Percentiles rank a stretch among this genome's conserved stretches.
Evolutionary conservation across 1,140 invertebrate genomes (phyloP).

Genomic region (Neomicropteryx cornuta): DNA sequence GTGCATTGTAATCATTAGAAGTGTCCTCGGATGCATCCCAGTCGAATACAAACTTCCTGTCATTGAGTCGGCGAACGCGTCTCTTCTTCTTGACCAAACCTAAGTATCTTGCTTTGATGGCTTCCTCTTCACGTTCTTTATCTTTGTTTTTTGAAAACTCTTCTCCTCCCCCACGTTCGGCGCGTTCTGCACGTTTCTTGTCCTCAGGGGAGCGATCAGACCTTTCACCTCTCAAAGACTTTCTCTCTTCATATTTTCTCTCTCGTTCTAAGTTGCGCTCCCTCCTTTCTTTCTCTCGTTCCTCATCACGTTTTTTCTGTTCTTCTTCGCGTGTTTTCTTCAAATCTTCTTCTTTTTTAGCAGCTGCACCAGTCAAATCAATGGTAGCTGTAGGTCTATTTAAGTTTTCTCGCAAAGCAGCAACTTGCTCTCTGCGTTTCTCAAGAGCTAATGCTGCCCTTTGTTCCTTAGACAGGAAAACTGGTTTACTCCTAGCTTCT

Average conservation of each 20-base stretch:
- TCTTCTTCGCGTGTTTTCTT: slow-evolving; percentile 24
- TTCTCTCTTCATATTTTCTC: slow-evolving; percentile 19
- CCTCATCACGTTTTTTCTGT: slow-evolving; percentile 25
- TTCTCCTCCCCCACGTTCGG: slow-evolving; percentile 38
- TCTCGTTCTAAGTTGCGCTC: slow-evolving; percentile 12
- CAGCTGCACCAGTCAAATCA: slow-evolving; percentile 27
- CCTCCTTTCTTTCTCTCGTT: slow-evolving; percentile 26
- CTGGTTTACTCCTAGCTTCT: slow-evolving; percentile 85
- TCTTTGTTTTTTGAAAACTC: slow-evolving; percentile 66
- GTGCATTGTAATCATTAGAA: slow-evolving; percentile 91
- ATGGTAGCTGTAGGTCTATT: slow-evolving; percentile 31
- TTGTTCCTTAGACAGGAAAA: slow-evolving; percentile 95
- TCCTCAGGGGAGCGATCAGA: slow-evolving; percentile 24
- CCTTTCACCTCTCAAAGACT: slow-evolving; percentile 28
- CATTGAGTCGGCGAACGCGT: slow-evolving; percentile 84
- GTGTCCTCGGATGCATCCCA: slow-evolving; percentile 99
- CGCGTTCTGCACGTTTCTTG: slow-evolving; percentile 33
- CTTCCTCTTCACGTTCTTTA: slow-evolving; percentile 84
- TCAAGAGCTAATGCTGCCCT: slow-evolving; percentile 80
- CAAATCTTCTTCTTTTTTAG: slow-evolving; percentile 29
- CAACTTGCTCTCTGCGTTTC: slow-evolving; percentile 78
- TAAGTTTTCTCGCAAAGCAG: slow-evolving; percentile 42
- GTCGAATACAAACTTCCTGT: slow-evolving; percentile 99
- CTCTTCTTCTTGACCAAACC: slow-evolving; percentile 91
- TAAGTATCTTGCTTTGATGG: slow-evolving; percentile 92